A percentile compares a stretch with the other conserved stretches of the same genome.
phyloP scores from a whole-genome alignment of 2,888 invertebrate species.

The Tachystola acroxantha region DNA sequence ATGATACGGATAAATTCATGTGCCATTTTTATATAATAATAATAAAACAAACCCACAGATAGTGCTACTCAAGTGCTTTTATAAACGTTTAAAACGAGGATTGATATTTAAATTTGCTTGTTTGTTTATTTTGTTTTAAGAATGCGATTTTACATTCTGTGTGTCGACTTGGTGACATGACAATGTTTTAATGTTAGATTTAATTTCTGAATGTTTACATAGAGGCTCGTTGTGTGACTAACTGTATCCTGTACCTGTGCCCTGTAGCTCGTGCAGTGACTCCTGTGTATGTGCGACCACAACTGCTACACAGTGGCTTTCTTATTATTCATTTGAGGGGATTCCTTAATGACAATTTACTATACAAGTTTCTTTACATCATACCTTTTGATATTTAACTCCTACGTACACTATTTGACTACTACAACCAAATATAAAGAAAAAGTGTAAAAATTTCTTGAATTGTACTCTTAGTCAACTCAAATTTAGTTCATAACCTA shows the following conservation, averaged over 20 bases:
- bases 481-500: no score
- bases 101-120: slow-evolving; percentile 77
- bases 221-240: slow-evolving; percentile 18
- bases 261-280: no score
- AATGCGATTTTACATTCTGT: slow-evolving; percentile 39
- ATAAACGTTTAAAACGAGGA: slow-evolving; percentile 54
- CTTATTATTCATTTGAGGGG: slow-evolving; percentile 12
- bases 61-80: slow-evolving; percentile 74
- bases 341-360: no score
- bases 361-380: no score
- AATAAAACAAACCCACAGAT: slow-evolving; percentile 42
- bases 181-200: slow-evolving; percentile 32
- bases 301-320: slow-evolving; percentile 12
- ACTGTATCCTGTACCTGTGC: slow-evolving; percentile 20
- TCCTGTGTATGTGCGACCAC: no score
- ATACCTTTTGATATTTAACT: no score
- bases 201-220: slow-evolving; percentile 18
- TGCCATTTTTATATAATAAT: slow-evolving; percentile 62
- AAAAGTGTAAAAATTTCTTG: no score
- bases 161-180: slow-evolving; percentile 33
- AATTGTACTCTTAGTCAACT: no score
- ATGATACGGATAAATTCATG: slow-evolving; percentile 48
- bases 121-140: slow-evolving; percentile 43
- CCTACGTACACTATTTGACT: no score
- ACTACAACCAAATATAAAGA: no score